Evolutionary conservation across 2,888 invertebrate genomes (phyloP).

Genomic region (Cephus spinipes): DNA sequence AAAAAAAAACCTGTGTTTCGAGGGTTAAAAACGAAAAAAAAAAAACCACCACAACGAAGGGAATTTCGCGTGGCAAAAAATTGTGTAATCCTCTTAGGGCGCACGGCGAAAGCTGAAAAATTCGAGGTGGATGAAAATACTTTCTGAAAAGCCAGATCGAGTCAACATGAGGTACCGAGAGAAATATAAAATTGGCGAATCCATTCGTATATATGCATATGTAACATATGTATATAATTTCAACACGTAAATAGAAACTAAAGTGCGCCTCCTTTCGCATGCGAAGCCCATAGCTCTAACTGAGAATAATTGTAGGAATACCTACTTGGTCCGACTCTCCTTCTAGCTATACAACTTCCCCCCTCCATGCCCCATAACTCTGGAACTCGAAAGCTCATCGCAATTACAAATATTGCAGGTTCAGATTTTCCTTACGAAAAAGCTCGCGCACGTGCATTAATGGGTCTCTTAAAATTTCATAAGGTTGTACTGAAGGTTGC

Average conservation of each 20-base stretch:
- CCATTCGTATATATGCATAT: no score
- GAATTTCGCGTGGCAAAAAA: neutral
- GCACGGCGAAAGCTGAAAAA: neutral
- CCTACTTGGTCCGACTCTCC: constrained; percentile 11
- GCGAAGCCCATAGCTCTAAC: constrained; percentile 18
- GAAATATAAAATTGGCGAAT: neutral
- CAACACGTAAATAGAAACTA: neutral
- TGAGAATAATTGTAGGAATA: constrained; percentile 43
- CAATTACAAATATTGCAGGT: constrained; percentile 45
- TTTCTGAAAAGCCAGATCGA: neutral
- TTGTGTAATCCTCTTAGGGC: neutral
- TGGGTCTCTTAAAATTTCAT: neutral
- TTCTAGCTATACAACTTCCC: constrained; percentile 10
- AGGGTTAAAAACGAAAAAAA: neutral
- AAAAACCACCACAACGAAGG: neutral
- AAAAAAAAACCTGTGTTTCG: neutral
- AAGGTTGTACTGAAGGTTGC: neutral
- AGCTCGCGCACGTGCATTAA: neutral
- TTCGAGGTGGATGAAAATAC: neutral
- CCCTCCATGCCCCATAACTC: neutral
- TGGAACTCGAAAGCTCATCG: constrained; percentile 17
- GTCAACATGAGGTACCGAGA: neutral
- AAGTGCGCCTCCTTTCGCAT: constrained; percentile 10
- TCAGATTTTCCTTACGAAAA: neutral
- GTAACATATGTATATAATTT: neutral